Evolutionary conservation across 2,797 vertebrate genomes (phyloP).

Genomic region (Dromococcyx pavoninus): DNA sequence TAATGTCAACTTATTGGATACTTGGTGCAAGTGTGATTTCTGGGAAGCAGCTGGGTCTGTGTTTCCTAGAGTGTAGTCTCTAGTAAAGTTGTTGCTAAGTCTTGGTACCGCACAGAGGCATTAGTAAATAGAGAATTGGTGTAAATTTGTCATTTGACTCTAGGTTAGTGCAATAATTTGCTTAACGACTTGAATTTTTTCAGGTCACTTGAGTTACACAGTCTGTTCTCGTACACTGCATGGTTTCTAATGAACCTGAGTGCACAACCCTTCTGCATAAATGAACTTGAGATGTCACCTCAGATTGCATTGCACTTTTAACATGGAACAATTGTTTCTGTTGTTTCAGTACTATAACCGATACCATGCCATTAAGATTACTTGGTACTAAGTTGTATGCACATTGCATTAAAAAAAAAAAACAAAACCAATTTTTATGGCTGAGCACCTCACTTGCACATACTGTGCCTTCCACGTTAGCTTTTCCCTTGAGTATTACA

Average conservation of each 20-base stretch:
- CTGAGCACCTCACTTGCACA: background rate
- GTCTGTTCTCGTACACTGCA: background rate
- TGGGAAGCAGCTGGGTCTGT: background rate
- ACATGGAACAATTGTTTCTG: slow-evolving; percentile 30
- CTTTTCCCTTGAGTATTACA: background rate
- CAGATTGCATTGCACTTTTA: background rate
- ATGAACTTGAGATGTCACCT: background rate
- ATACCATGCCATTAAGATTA: slow-evolving; percentile 44
- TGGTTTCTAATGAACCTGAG: background rate
- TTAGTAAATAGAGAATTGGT: background rate
- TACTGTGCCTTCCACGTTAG: background rate
- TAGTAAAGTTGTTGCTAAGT: background rate
- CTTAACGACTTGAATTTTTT: background rate
- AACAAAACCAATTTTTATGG: background rate
- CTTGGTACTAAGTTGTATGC: slow-evolving; percentile 3
- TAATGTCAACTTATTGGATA: background rate
- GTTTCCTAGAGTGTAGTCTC: background rate
- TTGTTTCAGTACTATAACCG: slow-evolving; percentile 15
- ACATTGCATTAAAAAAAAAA: slow-evolving; percentile 26
- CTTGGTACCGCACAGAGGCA: background rate
- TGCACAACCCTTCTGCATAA: slow-evolving; percentile 11
- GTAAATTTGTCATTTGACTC: background rate
- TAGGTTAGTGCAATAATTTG: background rate
- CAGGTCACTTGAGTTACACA: background rate
- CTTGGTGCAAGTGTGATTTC: background rate